Evolutionary conservation across 2,888 invertebrate genomes (phyloP), one percentile per base, ranked within the genome.

Genomic region (Lithophane semibrunnea): DNA sequence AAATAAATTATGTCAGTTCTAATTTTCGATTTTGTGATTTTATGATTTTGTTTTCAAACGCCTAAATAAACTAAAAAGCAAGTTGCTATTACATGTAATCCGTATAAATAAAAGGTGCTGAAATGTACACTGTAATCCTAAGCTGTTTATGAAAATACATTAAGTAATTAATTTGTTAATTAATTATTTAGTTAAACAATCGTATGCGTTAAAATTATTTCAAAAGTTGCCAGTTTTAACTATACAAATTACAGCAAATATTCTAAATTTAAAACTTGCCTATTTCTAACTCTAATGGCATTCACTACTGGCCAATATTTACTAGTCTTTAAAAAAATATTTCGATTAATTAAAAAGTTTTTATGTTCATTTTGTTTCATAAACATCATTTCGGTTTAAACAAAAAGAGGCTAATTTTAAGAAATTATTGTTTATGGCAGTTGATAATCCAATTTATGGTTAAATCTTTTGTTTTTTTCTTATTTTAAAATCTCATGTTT

Each of bases 51-150:
- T 49, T 80, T 64, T 47, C 29, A 66, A 81, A 65, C 63, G 83
- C 86, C 78, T 82, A 85, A 84, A 60, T 77, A 69, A 73, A 77
- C 0, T 70, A 74, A 82, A 77, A 8, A 75, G 86, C 69, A 70
- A 73, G 37, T 73, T 65, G 69, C 74, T 82, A 61, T 70, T 73
- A 67, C 66, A 60, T 82, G 54, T 82, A 82, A 78, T 77, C 86
- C 78, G 86, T 78, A 71, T 82, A 78, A 78, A 85, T 84, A 82
- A 85, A 85, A 84, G 83, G 83, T 84, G 83, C 83, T 84, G 83
- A 78, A 77, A 77, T 77, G 74, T 74, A 83, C 86, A 85, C 86
- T 83, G n/a, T 84, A 84, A 75, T 86, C 83, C 78, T 85, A 85
- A 84, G 83, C 82, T 67, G 77, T 75, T 75, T 69, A 77, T 56